A percentile compares a stretch with the other conserved stretches of the same genome.
phyloP scores from a whole-genome alignment of 2,113 vertebrate genomes.

The Antechinus flavipes region DNA sequence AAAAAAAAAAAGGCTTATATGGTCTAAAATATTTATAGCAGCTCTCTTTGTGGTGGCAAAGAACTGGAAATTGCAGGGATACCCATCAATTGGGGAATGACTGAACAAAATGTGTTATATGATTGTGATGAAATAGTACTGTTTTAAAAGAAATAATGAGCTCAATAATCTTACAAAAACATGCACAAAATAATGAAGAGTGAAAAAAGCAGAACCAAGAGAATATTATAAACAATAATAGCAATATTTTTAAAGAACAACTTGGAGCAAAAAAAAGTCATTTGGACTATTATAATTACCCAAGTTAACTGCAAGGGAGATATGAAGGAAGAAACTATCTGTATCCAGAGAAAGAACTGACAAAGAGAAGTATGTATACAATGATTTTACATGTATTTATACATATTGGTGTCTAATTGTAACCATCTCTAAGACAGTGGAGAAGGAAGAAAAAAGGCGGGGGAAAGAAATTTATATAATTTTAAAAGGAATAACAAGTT shows the following conservation, averaged over 20 bases:
- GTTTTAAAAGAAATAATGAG: neutral
- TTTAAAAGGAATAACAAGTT: neutral
- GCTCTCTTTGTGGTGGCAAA: neutral
- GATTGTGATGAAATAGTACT: neutral
- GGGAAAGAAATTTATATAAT: neutral
- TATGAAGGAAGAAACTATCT: neutral
- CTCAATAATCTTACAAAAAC: neutral
- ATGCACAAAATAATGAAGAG: neutral
- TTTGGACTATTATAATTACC: neutral
- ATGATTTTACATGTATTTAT: neutral
- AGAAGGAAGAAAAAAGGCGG: neutral
- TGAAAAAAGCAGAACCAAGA: neutral
- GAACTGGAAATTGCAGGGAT: neutral
- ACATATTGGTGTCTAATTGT: neutral
- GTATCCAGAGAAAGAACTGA: no score
- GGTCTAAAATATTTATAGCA: neutral
- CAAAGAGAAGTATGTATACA: neutral
- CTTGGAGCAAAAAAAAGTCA: neutral
- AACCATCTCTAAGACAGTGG: no score
- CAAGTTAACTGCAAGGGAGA: neutral
- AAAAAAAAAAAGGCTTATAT: neutral
- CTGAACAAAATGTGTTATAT: neutral
- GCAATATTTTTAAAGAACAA: neutral
- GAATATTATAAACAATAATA: neutral
- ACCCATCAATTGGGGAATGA: neutral